Conservation (phyloP, 2,888 invertebrate genomes). For the Invenusta paracnida region DNA sequence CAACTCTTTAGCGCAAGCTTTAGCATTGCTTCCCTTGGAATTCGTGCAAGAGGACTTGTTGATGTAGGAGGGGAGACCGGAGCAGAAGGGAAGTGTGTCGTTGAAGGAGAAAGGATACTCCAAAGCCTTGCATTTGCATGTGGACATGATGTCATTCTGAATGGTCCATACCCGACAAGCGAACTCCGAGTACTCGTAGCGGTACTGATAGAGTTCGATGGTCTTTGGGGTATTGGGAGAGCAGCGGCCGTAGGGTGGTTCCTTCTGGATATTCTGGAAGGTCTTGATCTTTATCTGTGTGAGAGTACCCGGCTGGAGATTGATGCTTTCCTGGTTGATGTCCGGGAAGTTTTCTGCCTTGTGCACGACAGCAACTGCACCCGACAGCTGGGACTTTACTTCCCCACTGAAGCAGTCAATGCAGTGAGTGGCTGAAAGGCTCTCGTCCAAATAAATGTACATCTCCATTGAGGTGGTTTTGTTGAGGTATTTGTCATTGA, state of each 20-base stretch:
- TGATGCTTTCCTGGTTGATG: constrained; percentile 41
- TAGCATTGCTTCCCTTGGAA: neutral
- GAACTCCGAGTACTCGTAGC: constrained; percentile 39
- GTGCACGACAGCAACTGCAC: constrained; percentile 42
- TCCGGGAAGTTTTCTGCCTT: constrained; percentile 42
- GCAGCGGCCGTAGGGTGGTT: constrained; percentile 44
- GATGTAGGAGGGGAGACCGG: constrained; percentile 30
- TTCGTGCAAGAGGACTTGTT: constrained; percentile 21
- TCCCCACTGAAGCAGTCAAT: constrained; percentile 43
- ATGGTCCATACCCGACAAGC: constrained; percentile 25
- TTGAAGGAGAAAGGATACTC: constrained; percentile 41
- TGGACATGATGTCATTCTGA: constrained; percentile 34
- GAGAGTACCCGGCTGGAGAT: constrained; percentile 43
- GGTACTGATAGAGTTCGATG: constrained; percentile 8
- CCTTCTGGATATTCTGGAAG: constrained; percentile 41
- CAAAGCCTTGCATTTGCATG: constrained; percentile 42
- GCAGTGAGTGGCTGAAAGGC: constrained; percentile 21
- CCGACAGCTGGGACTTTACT: constrained; percentile 43
- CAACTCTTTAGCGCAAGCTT: constrained; percentile 1
- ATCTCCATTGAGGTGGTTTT: constrained; percentile 39
- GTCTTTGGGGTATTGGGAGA: constrained; percentile 40
- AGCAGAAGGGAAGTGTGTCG: constrained; percentile 35
- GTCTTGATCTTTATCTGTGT: constrained; percentile 44
- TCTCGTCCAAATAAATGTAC: constrained; percentile 41
- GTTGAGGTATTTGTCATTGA: constrained; percentile 17